Evolutionary conservation across 1,140 invertebrate genomes (phyloP), one percentile per base, ranked within the genome.

Genomic region (Lordiphosa stackelbergi): DNA sequence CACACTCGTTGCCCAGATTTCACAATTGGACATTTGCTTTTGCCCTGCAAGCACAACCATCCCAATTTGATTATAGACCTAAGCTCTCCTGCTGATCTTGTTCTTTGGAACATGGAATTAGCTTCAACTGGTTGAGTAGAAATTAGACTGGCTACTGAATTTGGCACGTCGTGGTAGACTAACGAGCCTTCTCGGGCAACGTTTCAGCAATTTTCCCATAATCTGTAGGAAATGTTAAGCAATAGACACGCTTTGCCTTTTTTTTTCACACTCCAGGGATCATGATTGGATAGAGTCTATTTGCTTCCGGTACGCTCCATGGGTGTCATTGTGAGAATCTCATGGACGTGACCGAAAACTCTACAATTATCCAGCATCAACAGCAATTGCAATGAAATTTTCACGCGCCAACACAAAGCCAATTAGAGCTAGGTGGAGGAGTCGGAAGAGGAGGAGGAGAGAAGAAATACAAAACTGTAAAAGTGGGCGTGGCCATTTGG

Each of bases 371-470:
- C 57, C 16, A 46, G 11, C 43, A 45, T 11, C 24, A 47, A 74
- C 56, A 61, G 52, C 66, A 65, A 62, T 56, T 41, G 66, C 48
- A 71, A 69, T 47, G 43, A 56, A 56, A 73, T 64, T 78, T 78
- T 72, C 73, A 72, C 73, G 73, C 73, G 68, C 73, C 28, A 53
- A 43, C 60, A 58, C 38, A 61, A 42, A n/a, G 43, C 35, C 53
- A 66, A 63, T 63, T 66, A 47, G 58, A 66, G 46, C 61, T 62
- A 38, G 11, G 31, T 5, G 31, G 28, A 42, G 48, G 56, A 35
- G 53, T 43, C 19, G 51, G 3, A 38, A 11, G 31, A 8, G 31
- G 28, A 42, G 43, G 56, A 38, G 53, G 49, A 28, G 51, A 61
- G 5, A 7, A 28, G 28, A 51, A 41, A 46, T 13, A 46, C n/a